Evolutionary conservation across 2,113 vertebrate species (phyloP), one percentile per base, ranked within the genome.

Genomic region (Apodemus sylvaticus): DNA sequence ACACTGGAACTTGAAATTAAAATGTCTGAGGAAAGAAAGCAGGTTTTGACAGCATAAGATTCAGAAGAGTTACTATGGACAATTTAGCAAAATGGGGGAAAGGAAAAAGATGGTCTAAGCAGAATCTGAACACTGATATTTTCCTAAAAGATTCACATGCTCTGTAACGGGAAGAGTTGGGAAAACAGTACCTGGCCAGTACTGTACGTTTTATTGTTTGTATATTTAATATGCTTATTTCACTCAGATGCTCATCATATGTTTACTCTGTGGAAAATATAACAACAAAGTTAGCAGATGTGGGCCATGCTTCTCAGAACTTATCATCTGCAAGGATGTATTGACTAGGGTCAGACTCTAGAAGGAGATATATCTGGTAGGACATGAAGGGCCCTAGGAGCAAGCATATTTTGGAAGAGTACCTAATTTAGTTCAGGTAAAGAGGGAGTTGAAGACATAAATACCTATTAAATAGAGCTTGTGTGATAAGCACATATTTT

Each of bases 21-120:
- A 95, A 92, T n/a, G 6, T 45, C 68, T 22, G 24, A 55, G 58
- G 55, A 90, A 93, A 89, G 55, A 93, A 95, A 97, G 77, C 2
- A 93, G 22, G 31, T 60, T 94, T 89, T 53, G 66, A 36, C n/a
- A 26, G 14, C 62, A 45, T 51, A 53, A 34, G 51, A 89, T 91
- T 45, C 42, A 86, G 36, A 95, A 70, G 48, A 95, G 45, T 24
- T 45, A 24, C n/a, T 92, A 16, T 79, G 55, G 51, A 64, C 64
- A 42, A 55, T 81, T 95, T 95, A 74, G 4, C 74, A 53, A 92
- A 90, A 86, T 68, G 39, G 77, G 55, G 17, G 53, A 71, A 92
- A 36, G 42, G 42, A 48, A 88, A 81, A 85, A 70, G 55, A 79
- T 8, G 36, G 60, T 92, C 45, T n/a, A 71, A 58, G n/a, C 1